Conservation (phyloP, 2,797 vertebrate genomes). For the Oreochromis mossambicus region DNA sequence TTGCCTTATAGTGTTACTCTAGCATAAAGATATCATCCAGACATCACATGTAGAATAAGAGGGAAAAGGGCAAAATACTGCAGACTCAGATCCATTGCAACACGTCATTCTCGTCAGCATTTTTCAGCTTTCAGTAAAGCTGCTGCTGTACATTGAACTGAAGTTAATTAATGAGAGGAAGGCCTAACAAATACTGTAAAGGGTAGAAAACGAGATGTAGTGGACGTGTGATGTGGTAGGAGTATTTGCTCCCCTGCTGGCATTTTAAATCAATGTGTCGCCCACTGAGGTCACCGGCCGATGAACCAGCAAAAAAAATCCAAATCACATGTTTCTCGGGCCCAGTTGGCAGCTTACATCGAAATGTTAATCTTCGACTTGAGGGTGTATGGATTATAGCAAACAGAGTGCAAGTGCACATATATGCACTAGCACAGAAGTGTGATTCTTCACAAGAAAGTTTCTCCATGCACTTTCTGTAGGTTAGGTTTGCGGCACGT, state of each 20-base stretch:
- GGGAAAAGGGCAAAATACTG: slow-evolving; percentile 20
- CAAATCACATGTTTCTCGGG: slow-evolving; percentile 58
- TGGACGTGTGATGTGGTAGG: background rate
- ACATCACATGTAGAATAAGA: slow-evolving; percentile 29
- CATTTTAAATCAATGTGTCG: background rate
- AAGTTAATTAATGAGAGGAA: background rate
- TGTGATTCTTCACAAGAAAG: background rate
- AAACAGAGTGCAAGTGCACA: background rate
- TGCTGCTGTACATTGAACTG: background rate
- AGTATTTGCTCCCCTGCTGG: background rate
- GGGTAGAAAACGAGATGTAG: background rate
- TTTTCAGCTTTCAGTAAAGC: background rate
- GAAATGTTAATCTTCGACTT: slow-evolving; percentile 17
- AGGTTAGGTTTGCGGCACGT: background rate
- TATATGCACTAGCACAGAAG: background rate
- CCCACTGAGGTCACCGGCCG: slow-evolving; percentile 19
- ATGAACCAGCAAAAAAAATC: slow-evolving; percentile 51
- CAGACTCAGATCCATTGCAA: slow-evolving; percentile 29
- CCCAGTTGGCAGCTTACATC: slow-evolving; percentile 3
- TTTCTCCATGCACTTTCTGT: background rate
- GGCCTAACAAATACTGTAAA: background rate
- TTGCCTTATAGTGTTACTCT: background rate
- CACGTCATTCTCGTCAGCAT: slow-evolving; percentile 10
- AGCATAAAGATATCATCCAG: background rate
- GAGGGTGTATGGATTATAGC: background rate